These are phyloP conservation scores for Cardiocondyla obscurior DNA, from an alignment of 1,140 invertebrate genomes.

Conservation along the genomic window DNA sequence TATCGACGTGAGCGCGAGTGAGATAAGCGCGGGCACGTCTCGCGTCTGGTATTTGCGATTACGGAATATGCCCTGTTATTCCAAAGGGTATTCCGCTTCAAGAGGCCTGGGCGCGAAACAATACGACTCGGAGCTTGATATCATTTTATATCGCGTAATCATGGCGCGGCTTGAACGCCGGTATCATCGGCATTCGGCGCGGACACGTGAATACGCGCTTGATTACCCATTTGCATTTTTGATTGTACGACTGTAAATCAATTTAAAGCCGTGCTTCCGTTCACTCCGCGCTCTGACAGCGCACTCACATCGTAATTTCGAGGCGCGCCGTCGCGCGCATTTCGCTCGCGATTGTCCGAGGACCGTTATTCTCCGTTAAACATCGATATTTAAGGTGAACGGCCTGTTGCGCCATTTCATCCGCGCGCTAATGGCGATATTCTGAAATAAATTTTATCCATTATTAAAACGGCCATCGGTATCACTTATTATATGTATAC, in stretches of 20 bases:
- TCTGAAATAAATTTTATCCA: not conserved
- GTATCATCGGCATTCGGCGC: conserved; percentile 45
- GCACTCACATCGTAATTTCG: conserved; percentile 9
- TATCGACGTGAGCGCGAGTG: not conserved
- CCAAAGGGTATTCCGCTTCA: not conserved
- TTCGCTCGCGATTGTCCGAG: conserved; percentile 27
- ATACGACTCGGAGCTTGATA: conserved; percentile 15
- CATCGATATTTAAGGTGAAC: conserved; percentile 33
- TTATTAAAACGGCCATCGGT: not conserved
- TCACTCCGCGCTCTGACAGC: not conserved
- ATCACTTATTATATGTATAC: not conserved
- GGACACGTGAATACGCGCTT: conserved; percentile 48
- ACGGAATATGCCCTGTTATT: not conserved
- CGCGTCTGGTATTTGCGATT: not conserved
- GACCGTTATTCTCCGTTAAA: conserved; percentile 13
- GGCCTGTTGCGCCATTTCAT: not conserved
- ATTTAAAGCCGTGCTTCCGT: conserved; percentile 40
- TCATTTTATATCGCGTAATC: conserved; percentile 45
- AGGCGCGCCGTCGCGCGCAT: conserved; percentile 1
- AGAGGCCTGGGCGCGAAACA: not conserved
- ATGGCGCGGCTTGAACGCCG: not conserved
- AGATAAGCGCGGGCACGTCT: not conserved
- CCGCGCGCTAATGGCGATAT: not conserved
- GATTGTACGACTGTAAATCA: conserved; percentile 55
- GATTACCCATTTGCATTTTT: conserved; percentile 59